Base-by-base conservation (phyloP, 2,888 invertebrate species). In the Synergus gifuensis region DNA sequence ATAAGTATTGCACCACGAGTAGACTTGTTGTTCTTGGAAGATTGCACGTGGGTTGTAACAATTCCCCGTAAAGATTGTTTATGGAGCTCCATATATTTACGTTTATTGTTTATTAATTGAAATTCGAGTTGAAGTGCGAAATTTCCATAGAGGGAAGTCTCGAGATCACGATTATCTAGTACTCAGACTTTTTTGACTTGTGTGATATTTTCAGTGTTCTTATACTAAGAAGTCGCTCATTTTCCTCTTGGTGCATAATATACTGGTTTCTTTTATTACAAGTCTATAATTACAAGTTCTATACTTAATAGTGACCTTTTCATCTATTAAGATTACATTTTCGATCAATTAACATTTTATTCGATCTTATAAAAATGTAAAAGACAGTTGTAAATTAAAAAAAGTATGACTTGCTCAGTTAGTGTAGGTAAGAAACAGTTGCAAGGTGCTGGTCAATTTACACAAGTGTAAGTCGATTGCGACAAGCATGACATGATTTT, bases 101-200 rank as follows among this genome's bases (percentile, higher is more conserved):
- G 78, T 85, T 83, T 85, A 83, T 85, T 76, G 83, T 85, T 85
- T 85, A 85, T 85, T 85, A 85, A 85, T 85, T 85, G 85, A 85
- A 85, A 85, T 79, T 66, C 42, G 78, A 83, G 82, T 81, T 79
- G 60, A 22, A 49, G 49, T 8, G 16, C n/a, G 16, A 49, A 49
- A 49, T 16, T 49, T 7, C n/a, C 2, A 49, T n/a, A 49, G 49
- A n/a, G 49, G 7, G n/a, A n/a, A 8, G 16, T 49, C n/a, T 49
- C 2, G 7, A 16, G 16, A 46, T 46, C 46, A 46, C 2, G 14
- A 14, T 46, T 12, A 46, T 46, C 46, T 46, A 14, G 3, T 14
- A 46, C 46, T 28, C 28, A 28, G 28, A 28, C 28, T 28, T 28
- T 28, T 28, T 28, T 28, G 3, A 28, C 28, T 28, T 28, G 28